Evolutionary conservation across 2,113 vertebrate species (phyloP).

Genomic region (pig (Sus scrofa)): DNA sequence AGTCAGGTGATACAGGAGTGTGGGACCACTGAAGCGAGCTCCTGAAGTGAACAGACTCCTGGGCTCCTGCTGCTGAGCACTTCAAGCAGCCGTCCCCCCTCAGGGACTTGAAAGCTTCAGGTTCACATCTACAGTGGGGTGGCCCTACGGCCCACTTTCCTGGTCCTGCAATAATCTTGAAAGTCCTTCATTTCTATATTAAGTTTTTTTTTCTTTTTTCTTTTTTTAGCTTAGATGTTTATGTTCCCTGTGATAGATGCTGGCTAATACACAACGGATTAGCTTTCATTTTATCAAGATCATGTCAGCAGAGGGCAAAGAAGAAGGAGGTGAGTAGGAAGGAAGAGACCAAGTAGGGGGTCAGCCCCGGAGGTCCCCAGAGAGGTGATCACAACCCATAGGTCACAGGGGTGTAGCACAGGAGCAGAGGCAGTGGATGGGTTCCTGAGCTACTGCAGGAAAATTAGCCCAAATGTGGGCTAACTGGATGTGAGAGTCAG

Average conservation of each 20-base stretch:
- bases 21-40: rapidly evolving
- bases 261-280: no score
- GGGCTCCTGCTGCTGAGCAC: neutral
- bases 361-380: no score
- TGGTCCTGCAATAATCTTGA: neutral
- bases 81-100: no score
- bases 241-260: neutral
- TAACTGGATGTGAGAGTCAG: rapidly evolving
- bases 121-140: no score
- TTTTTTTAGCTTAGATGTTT: neutral
- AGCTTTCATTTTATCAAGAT: neutral
- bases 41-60: no score
- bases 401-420: neutral
- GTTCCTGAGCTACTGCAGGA: neutral
- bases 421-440: rapidly evolving
- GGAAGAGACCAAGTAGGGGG: neutral
- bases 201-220: neutral
- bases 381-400: rapidly evolving
- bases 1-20: rapidly evolving
- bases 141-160: neutral
- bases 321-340: neutral
- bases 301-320: neutral
- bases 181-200: neutral
- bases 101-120: rapidly evolving
- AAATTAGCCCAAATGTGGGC: neutral